Evolutionary conservation across 2,113 vertebrate species (phyloP), one percentile per base, ranked within the genome.

Genomic region (Cottus gobio): DNA sequence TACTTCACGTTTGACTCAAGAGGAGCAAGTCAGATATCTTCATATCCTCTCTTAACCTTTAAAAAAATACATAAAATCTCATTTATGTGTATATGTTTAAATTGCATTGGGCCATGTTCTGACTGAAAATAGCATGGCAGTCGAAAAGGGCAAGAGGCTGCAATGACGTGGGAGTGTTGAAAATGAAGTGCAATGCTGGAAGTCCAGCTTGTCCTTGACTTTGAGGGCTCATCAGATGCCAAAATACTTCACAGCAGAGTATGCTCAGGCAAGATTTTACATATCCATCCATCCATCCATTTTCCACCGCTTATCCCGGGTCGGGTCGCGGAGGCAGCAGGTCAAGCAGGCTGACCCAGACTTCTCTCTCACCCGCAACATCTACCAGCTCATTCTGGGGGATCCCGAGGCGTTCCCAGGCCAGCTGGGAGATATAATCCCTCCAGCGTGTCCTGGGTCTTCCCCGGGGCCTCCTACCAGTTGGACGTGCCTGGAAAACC

Each of bases 1-100:
- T 80, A 88, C 80, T 89, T 90, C 85, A 52, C 13, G 57, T 86
- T 64, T 81, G 42, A 81, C 71, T 84, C 75, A 24, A 58, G 39
- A 83, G 67, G 34, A 85, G 18, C 7, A 26, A 80, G 63, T 74
- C 65, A 60, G 34, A 72, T 52, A 18, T 83, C 22, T 66, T 44
- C 20, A 24, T 67, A 31, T 56, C 56, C 54, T 69, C 6, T 16
- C 28, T 75, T 34, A 31, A 77, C 61, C 34, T 74, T 61, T 64
- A 52, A 26, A 16, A 65, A 31, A 26, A 66, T n/a, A 16, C 8
- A 57, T 22, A n/a, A 50, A 54, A 13, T 62, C 28, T 34, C 12
- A 46, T 50, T n/a, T 12, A 44, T 46, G 5, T 60, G 11, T 37
- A 22, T 50, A 9, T 76, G 10, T 65, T 28, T 46, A 5, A 52